Base-by-base conservation (phyloP, 1,140 invertebrate genomes). In the Pygmarrhopalites habei region DNA sequence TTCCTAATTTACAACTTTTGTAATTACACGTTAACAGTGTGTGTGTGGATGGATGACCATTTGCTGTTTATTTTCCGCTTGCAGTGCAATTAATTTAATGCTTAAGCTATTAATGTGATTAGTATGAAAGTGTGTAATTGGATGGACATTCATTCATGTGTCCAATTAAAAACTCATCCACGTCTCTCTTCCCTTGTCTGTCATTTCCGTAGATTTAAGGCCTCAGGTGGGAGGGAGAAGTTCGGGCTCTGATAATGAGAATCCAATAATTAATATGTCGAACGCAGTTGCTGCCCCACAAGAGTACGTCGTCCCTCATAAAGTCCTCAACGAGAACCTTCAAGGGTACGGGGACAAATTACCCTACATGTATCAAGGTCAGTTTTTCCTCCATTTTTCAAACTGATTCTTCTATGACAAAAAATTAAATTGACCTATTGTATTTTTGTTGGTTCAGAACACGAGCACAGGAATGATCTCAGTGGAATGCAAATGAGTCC, bases 291-390 rank as follows among this genome's bases (percentile, higher is more conserved):
- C 58, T 12, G 41, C 15, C 5, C 56, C 56, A 23, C 60, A 66
- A 57, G 67, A 69, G 23, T 64, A 66, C 47, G 10, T 49, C 15
- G 43, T 32, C n/a, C n/a, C 53, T 17, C 53, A 56, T 32, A 68
- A 71, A 56, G 62, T 68, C 17, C 58, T 71, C 30, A 71, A 71
- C 56, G 69, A 70, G 55, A 67, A 70, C 65, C 58, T 70, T 21
- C 68, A 67, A 39, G 25, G 55, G 46, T 66, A 69, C 30, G 64
- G 64, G 25, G 68, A 69, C 19, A 69, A 66, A 44, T 39, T 66
- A 41, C 61, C 61, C 19, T 69, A 67, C 53, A 57, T 64, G 4
- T 62, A 61, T 55, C 68, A 69, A 66, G 68, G 68, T 69, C 44
- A 52, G 15, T 21, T 12, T 47, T 47, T 10, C 7, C 4, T 47